These are phyloP conservation scores for Solenopsis invicta DNA, from an alignment of 1,140 invertebrate genomes.

Conservation along the genomic window DNA sequence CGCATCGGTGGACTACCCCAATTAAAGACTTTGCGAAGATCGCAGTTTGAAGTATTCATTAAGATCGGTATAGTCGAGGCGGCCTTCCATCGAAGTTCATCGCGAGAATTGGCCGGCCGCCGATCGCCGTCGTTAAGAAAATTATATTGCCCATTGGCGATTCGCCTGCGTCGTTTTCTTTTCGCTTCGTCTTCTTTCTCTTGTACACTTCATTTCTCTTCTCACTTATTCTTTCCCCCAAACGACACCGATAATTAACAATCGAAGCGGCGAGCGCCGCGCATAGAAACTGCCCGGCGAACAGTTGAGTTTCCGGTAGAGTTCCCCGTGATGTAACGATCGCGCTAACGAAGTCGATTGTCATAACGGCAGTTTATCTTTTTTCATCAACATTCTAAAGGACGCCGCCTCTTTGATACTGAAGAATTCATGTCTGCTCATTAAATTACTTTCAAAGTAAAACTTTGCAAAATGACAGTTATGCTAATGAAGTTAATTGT, in stretches of 20 bases:
- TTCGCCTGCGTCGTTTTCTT: constrained; percentile 48
- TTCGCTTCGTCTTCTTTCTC: constrained; percentile 28
- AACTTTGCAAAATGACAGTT: constrained; percentile 11
- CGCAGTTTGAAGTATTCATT: constrained; percentile 57
- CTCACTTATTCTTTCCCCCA: constrained; percentile 17
- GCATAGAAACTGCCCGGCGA: constrained; percentile 17
- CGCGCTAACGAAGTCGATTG: constrained; percentile 61
- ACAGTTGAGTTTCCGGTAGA: constrained; percentile 35
- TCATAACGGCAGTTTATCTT: constrained; percentile 48
- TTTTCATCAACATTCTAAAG: constrained; percentile 47
- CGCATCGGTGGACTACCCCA: constrained; percentile 53
- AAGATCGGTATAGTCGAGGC: constrained; percentile 41
- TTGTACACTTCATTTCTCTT: not conserved
- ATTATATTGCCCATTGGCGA: constrained; percentile 67
- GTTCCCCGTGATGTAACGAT: constrained; percentile 32
- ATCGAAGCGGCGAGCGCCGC: constrained; percentile 36
- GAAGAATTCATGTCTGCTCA: constrained; percentile 38
- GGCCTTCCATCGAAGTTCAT: constrained; percentile 66
- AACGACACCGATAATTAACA: constrained; percentile 59
- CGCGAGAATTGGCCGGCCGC: constrained; percentile 46
- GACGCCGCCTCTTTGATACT: constrained; percentile 55
- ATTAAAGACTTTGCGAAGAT: constrained; percentile 48
- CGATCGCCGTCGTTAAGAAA: constrained; percentile 64
- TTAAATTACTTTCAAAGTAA: constrained; percentile 56
- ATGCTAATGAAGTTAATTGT: constrained; percentile 56